These are phyloP conservation scores for Pangasianodon gigas DNA, from an alignment of 2,113 vertebrate species.

Conservation along the genomic window DNA sequence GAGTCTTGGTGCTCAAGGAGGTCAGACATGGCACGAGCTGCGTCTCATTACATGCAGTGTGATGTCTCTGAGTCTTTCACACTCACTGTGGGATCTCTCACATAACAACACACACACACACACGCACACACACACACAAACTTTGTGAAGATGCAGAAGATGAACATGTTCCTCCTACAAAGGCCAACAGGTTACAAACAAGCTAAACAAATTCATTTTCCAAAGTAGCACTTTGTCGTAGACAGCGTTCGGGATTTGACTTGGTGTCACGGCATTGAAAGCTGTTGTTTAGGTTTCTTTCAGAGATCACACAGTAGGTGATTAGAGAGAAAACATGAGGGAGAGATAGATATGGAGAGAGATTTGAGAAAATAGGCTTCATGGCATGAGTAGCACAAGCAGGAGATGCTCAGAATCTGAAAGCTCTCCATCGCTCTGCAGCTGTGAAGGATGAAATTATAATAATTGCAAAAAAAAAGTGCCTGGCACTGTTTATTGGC, in stretches of 20 bases:
- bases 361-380: slow-evolving; percentile 41
- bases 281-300: slow-evolving; percentile 9
- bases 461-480: slow-evolving; percentile 33
- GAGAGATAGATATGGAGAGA: slow-evolving; percentile 46
- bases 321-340: slow-evolving; percentile 3
- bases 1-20: background rate
- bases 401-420: background rate
- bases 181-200: background rate
- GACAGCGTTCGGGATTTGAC: background rate
- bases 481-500: slow-evolving; percentile 62
- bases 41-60: background rate
- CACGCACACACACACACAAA: background rate
- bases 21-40: background rate
- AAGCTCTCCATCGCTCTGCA: slow-evolving; percentile 45
- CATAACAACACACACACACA: background rate
- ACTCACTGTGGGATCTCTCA: background rate
- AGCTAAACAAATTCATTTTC: background rate
- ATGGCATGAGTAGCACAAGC: background rate
- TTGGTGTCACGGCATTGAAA: background rate
- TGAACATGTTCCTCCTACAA: background rate
- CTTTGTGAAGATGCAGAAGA: background rate
- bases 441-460: slow-evolving; percentile 63
- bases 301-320: background rate
- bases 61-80: background rate
- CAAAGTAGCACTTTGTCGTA: background rate